These are phyloP conservation scores for Asbolus verrucosus DNA, from an alignment of 1,140 invertebrate species.

Conservation along the genomic window DNA sequence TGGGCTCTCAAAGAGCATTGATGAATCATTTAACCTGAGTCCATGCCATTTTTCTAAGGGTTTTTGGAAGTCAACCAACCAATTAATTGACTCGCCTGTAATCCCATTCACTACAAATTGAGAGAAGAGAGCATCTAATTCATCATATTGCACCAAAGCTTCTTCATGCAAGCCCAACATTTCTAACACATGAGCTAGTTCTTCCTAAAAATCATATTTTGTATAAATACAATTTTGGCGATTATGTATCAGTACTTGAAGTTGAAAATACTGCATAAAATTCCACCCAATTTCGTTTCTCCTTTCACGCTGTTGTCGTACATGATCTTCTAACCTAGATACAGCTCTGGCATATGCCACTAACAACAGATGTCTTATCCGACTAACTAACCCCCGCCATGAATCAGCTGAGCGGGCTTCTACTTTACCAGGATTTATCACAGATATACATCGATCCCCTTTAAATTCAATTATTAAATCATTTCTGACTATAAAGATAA, in stretches of 20 bases:
- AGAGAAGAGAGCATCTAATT: constrained; percentile 95
- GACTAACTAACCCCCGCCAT: constrained; percentile 85
- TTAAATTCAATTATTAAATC: too few species aligned
- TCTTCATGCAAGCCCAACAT: constrained; percentile 95
- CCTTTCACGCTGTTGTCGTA: constrained; percentile 89
- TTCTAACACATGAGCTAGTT: constrained; percentile 94
- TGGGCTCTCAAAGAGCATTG: constrained; percentile 56
- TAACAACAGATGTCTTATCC: constrained; percentile 86
- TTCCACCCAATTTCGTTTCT: constrained; percentile 93
- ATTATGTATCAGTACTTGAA: constrained; percentile 75
- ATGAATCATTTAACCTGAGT: constrained; percentile 73
- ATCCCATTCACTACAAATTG: constrained; percentile 95
- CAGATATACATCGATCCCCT: constrained; percentile 85
- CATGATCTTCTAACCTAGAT: constrained; percentile 90
- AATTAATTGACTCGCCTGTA: constrained; percentile 83
- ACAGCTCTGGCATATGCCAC: constrained; percentile 89
- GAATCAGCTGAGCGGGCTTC: constrained; percentile 91
- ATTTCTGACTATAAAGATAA: too few species aligned
- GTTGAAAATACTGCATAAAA: constrained; percentile 93
- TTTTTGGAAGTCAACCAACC: constrained; percentile 82
- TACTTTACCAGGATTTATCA: constrained; percentile 90
- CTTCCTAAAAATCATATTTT: constrained; percentile 75
- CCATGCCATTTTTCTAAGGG: constrained; percentile 87
- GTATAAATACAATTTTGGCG: constrained; percentile 1
- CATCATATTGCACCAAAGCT: constrained; percentile 96